These are phyloP conservation scores for Tachina grossa DNA, from an alignment of 2,888 invertebrate genomes.

Conservation along the genomic window DNA sequence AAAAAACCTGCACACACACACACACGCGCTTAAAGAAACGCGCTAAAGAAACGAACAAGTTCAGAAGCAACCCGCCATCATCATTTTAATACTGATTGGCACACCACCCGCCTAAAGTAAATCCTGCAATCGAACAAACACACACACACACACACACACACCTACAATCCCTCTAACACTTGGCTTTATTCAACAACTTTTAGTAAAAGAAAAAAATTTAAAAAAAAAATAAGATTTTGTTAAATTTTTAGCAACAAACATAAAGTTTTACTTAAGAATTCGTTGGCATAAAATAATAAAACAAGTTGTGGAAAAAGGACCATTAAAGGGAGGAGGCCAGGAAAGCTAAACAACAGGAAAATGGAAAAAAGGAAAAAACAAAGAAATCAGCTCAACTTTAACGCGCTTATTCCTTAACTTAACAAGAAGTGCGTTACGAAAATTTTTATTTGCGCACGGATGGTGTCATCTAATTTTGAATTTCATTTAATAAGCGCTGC, in stretches of 20 bases:
- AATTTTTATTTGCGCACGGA: slow-evolving; percentile 83
- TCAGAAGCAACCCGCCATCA: slow-evolving; percentile 69
- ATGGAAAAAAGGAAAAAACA: slow-evolving; percentile 5
- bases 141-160: slow-evolving; percentile 18
- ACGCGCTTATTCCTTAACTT: slow-evolving; percentile 59
- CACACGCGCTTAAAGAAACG: slow-evolving; percentile 74
- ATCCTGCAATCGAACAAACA: not conserved
- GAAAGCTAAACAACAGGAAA: slow-evolving; percentile 59
- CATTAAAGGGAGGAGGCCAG: not conserved
- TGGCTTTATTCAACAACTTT: slow-evolving; percentile 68
- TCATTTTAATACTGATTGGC: slow-evolving; percentile 43
- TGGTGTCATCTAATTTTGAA: slow-evolving; percentile 83
- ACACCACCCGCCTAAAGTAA: slow-evolving; percentile 9
- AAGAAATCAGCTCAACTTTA: slow-evolving; percentile 64
- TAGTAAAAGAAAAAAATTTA: slow-evolving; percentile 7
- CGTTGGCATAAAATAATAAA: slow-evolving; percentile 49
- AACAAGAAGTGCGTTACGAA: slow-evolving; percentile 72
- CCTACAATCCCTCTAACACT: slow-evolving; percentile 44
- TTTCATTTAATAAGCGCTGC: slow-evolving; percentile 77
- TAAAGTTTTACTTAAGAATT: slow-evolving; percentile 67
- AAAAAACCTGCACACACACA: slow-evolving; percentile 75
- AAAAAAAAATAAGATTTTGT: slow-evolving; percentile 49
- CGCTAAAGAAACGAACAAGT: slow-evolving; percentile 80
- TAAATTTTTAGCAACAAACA: slow-evolving; percentile 66
- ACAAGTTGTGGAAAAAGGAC: not conserved